Evolutionary conservation across 2,113 vertebrate genomes (phyloP).

Genomic region (Rynchops niger): DNA sequence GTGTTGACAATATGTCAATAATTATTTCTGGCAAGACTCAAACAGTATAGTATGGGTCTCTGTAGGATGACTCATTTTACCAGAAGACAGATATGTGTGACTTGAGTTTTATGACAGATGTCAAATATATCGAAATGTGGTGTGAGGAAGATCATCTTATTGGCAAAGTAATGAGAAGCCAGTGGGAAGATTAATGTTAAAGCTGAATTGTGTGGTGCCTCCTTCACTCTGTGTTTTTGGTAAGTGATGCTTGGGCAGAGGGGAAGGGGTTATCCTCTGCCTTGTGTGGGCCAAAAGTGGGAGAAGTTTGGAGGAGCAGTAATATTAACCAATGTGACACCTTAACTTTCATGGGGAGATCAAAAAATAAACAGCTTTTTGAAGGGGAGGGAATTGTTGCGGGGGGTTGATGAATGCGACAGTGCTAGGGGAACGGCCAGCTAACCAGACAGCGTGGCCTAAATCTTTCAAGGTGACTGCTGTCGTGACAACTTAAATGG

Average conservation of each 20-base stretch:
- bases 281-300: not conserved
- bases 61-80: slow-evolving; percentile 73
- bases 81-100: slow-evolving; percentile 75
- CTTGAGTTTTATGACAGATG: slow-evolving; percentile 77
- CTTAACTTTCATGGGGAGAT: not conserved
- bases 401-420: not conserved
- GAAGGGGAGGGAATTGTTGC: not conserved
- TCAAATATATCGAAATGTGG: slow-evolving; percentile 75
- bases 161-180: slow-evolving; percentile 77
- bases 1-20: slow-evolving; percentile 76
- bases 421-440: not conserved
- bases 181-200: slow-evolving; percentile 72
- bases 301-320: not conserved
- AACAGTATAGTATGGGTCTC: slow-evolving; percentile 41
- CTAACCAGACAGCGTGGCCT: not conserved
- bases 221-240: not conserved
- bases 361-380: not conserved
- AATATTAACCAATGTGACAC: not conserved
- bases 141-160: slow-evolving; percentile 76
- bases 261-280: slow-evolving; percentile 2
- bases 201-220: slow-evolving; percentile 28
- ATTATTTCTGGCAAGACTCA: slow-evolving; percentile 73
- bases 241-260: slow-evolving; percentile 6
- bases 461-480: slow-evolving; percentile 52
- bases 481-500: slow-evolving; percentile 37